Percentiles rank a stretch among this genome's conserved stretches.
Conservation (phyloP, 1,140 invertebrate genomes). For the Cydia amplana region DNA sequence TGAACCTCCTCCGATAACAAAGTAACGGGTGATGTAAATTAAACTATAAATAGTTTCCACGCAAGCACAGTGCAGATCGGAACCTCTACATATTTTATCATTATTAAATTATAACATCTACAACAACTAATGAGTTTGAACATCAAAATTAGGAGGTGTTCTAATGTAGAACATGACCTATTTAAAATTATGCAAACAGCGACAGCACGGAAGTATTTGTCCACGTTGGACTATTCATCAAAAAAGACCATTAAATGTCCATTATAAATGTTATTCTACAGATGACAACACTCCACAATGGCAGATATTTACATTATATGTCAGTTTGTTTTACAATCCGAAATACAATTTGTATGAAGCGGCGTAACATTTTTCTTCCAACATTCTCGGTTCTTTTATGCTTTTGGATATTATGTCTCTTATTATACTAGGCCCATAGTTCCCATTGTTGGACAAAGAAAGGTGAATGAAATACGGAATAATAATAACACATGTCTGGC, state of each 20-base stretch:
- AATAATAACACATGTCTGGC: constrained; percentile 73
- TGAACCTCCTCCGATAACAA: too few relatives aligned
- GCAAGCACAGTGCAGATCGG: too few relatives aligned
- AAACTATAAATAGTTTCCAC: too few relatives aligned
- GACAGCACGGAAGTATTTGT: constrained; percentile 45
- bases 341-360: constrained; percentile 71
- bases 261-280: constrained; percentile 72
- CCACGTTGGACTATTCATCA: constrained; percentile 54
- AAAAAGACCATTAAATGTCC: constrained; percentile 68
- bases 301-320: constrained; percentile 75
- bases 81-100: too few relatives aligned
- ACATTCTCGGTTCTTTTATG: constrained; percentile 63
- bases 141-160: neutral
- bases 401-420: constrained; percentile 64
- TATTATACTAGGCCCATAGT: constrained; percentile 66
- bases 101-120: neutral
- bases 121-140: neutral
- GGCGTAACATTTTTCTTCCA: constrained; percentile 66
- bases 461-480: constrained; percentile 71
- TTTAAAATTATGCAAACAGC: constrained; percentile 36
- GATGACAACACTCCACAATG: constrained; percentile 72
- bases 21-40: too few relatives aligned
- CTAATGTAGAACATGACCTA: constrained; percentile 29
- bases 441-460: constrained; percentile 68
- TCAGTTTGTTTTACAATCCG: constrained; percentile 78